A percentile compares a stretch with the other conserved stretches of the same genome.
phyloP scores from a whole-genome alignment of 2,888 invertebrate species.

The Pocota personata region DNA sequence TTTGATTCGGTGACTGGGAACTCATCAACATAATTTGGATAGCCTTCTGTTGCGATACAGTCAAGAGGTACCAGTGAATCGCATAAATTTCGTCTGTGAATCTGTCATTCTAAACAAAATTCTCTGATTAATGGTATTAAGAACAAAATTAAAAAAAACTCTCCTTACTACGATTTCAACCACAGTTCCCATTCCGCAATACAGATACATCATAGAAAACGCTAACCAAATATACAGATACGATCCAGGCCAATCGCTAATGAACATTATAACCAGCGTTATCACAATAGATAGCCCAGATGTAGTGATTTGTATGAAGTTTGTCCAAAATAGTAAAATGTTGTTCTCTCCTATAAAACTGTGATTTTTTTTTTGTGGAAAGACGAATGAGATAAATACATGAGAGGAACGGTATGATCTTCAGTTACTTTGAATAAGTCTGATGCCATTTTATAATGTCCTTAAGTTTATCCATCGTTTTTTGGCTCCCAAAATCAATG shows the following conservation, averaged over 20 bases:
- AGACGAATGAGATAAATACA: rapidly evolving
- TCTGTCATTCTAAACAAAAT: conserved; percentile 29
- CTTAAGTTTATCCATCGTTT: conserved; percentile 4
- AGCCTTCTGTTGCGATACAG: conserved; percentile 64
- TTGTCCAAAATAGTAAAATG: conserved; percentile 24
- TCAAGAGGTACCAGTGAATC: conserved; percentile 74
- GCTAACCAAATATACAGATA: conserved; percentile 41
- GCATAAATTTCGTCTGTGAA: conserved; percentile 72
- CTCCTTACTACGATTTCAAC: conserved; percentile 21
- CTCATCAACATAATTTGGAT: conserved; percentile 74
- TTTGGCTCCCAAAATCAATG: not conserved
- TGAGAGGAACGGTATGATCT: too few relatives aligned
- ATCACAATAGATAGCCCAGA: conserved; percentile 50
- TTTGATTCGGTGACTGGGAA: conserved; percentile 53
- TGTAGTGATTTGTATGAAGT: conserved; percentile 55
- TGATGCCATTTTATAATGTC: conserved; percentile 73
- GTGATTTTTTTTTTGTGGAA: not conserved
- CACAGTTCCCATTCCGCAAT: conserved; percentile 56
- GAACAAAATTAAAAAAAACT: too few relatives aligned
- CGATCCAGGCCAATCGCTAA: conserved; percentile 60
- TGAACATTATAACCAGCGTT: conserved; percentile 52
- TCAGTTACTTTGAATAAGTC: conserved; percentile 50
- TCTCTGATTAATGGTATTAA: too few relatives aligned
- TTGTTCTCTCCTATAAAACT: conserved; percentile 21
- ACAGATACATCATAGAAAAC: conserved; percentile 53